phyloP scores from a whole-genome alignment of 1,140 invertebrate species.

The Triops longicaudatus region DNA sequence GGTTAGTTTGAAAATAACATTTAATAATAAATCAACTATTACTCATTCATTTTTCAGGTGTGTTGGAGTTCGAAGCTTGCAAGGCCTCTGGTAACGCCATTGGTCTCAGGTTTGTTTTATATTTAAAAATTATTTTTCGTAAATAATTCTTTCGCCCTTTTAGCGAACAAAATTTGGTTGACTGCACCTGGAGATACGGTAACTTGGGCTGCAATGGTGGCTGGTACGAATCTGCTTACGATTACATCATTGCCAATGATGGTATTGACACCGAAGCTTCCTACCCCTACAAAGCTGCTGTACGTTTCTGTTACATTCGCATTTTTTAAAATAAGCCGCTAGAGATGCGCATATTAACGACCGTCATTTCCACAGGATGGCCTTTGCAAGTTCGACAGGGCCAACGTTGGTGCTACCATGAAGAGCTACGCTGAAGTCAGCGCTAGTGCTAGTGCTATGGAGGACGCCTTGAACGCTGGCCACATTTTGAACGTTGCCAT shows the following conservation, averaged over 20 bases:
- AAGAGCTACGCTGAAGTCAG: background rate
- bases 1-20: slow-evolving; percentile 16
- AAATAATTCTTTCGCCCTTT: background rate
- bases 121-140: background rate
- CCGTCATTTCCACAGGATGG: background rate
- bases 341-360: no score
- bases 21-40: slow-evolving; percentile 20
- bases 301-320: background rate
- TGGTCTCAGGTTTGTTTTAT: background rate
- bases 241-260: slow-evolving; percentile 13
- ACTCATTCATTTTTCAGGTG: slow-evolving; percentile 34
- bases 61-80: background rate
- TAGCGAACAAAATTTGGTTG: slow-evolving; percentile 28
- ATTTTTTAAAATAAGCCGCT: no score
- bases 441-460: slow-evolving; percentile 36
- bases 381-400: slow-evolving; percentile 2
- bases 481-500: slow-evolving; percentile 48
- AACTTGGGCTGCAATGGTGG: slow-evolving; percentile 25
- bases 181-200: slow-evolving; percentile 36
- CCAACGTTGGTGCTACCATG: background rate
- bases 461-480: slow-evolving; percentile 41
- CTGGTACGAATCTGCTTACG: slow-evolving; percentile 19
- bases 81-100: background rate
- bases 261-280: background rate
- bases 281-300: slow-evolving; percentile 23